Percentiles rank a stretch among this genome's conserved stretches.
These are phyloP conservation scores for Synanthedon formicaeformis DNA, from an alignment of 2,888 invertebrate genomes.

Conservation along the genomic window DNA sequence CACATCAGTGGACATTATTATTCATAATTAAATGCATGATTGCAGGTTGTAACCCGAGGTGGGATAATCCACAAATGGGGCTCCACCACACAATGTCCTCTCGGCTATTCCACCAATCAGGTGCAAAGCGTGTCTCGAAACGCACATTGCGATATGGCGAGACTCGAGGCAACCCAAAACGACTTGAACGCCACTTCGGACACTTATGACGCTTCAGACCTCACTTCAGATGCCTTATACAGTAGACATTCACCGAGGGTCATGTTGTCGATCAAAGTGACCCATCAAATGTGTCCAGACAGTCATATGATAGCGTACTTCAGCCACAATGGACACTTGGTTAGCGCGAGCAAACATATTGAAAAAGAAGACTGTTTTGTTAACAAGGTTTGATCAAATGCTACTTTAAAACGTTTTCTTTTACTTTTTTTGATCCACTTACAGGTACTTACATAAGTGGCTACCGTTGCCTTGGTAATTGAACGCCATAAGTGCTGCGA, in stretches of 20 bases:
- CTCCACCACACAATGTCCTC: constrained; percentile 56
- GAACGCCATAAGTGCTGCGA: neutral
- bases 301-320: constrained; percentile 69
- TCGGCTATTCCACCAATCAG: constrained; percentile 26
- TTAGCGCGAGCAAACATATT: constrained; percentile 68
- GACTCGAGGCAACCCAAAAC: neutral
- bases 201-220: constrained; percentile 6
- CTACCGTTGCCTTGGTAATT: too few relatives aligned
- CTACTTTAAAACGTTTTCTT: constrained; percentile 3
- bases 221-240: constrained; percentile 28
- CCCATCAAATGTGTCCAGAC: constrained; percentile 64
- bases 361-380: constrained; percentile 68
- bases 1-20: too few relatives aligned
- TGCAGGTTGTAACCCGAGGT: constrained; percentile 55
- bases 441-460: too few relatives aligned
- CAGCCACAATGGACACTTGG: constrained; percentile 64
- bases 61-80: constrained; percentile 62
- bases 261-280: constrained; percentile 52
- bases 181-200: constrained; percentile 8
- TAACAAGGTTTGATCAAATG: constrained; percentile 54
- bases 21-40: neutral
- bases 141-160: constrained; percentile 21
- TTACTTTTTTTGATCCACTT: neutral
- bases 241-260: constrained; percentile 40
- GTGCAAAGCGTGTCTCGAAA: constrained; percentile 30